phyloP scores from a whole-genome alignment of 2,113 vertebrate species.

The Gymnarchus niloticus region DNA sequence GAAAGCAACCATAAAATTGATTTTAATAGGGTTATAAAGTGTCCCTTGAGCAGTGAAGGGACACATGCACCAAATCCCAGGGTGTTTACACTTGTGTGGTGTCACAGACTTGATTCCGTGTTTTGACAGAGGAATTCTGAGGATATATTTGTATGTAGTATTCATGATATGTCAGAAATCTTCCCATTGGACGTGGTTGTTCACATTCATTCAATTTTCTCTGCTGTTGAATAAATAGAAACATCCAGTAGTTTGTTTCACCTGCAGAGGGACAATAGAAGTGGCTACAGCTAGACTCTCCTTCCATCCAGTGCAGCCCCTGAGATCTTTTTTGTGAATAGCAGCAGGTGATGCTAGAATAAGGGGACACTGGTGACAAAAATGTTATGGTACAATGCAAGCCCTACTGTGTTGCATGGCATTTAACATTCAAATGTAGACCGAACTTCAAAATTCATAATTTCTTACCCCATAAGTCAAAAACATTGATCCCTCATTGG shows the following conservation, averaged over 20 bases:
- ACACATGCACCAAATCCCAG: background rate
- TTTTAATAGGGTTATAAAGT: conserved; percentile 58
- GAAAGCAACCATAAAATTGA: conserved; percentile 52
- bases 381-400: too few relatives aligned
- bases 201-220: background rate
- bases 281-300: background rate
- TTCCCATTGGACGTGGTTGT: background rate
- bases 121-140: background rate
- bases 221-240: background rate
- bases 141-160: too few relatives aligned
- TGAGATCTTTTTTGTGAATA: too few relatives aligned
- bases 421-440: too few relatives aligned
- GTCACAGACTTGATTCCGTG: background rate
- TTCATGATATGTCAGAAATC: background rate
- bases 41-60: background rate
- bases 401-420: too few relatives aligned
- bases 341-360: too few relatives aligned
- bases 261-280: background rate
- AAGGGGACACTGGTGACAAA: too few relatives aligned
- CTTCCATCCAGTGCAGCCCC: too few relatives aligned
- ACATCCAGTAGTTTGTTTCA: background rate
- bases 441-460: too few relatives aligned
- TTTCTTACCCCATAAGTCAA: too few relatives aligned
- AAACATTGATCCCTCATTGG: too few relatives aligned
- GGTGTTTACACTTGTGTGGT: background rate